Evolutionary conservation across 2,888 invertebrate species (phyloP).

Genomic region (Notodonta ziczac): DNA sequence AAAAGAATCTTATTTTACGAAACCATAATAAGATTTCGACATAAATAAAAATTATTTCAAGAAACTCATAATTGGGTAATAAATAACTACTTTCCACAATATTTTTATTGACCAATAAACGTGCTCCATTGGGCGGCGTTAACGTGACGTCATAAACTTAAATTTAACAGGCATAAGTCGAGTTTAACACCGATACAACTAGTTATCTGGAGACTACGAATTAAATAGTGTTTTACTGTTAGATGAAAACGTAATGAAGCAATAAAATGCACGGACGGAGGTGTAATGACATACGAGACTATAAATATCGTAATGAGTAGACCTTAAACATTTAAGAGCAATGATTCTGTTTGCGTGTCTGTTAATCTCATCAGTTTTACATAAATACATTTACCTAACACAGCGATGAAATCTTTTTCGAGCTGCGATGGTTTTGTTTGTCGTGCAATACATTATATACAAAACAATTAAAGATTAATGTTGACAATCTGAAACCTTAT

Average conservation of each 20-base stretch:
- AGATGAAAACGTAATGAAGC: slow-evolving; percentile 39
- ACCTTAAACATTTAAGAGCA: background rate
- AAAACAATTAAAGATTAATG: too few relatives aligned
- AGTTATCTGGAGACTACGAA: slow-evolving; percentile 24
- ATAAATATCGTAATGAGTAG: slow-evolving; percentile 7
- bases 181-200: slow-evolving; percentile 15
- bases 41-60: slow-evolving; percentile 21
- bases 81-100: slow-evolving; percentile 31
- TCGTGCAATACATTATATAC: too few relatives aligned
- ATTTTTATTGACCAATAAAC: slow-evolving; percentile 31
- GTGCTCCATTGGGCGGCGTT: slow-evolving; percentile 31
- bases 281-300: slow-evolving; percentile 5
- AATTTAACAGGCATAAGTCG: slow-evolving; percentile 16
- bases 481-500: too few relatives aligned
- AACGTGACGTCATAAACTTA: slow-evolving; percentile 28
- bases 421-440: too few relatives aligned
- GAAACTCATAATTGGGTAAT: slow-evolving; percentile 29
- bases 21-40: slow-evolving; percentile 15
- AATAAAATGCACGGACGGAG: slow-evolving; percentile 19
- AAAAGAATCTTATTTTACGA: slow-evolving; percentile 5
- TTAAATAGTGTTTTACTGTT: slow-evolving; percentile 36
- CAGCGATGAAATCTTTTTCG: background rate
- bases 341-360: background rate
- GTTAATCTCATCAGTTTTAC: background rate
- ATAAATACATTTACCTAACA: background rate